Evolutionary conservation across 2,113 vertebrate species (phyloP).

Genomic region (Buteo buteo): DNA sequence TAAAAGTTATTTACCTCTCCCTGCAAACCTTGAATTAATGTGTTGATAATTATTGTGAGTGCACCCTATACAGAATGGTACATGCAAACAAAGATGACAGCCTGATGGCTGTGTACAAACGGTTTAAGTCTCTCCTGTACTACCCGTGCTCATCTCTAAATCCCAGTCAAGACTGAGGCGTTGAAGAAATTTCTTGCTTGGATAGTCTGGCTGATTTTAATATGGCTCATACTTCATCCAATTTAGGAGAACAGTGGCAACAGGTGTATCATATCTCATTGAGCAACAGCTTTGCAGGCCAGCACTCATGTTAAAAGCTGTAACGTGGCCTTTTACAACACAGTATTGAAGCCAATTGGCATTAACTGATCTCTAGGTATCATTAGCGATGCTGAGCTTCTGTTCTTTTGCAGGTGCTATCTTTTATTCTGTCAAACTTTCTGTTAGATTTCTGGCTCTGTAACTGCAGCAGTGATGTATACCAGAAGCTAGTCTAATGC

Average conservation of each 20-base stretch:
- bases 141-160: neutral
- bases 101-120: neutral
- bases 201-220: neutral
- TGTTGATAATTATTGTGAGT: neutral
- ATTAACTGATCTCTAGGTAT: neutral
- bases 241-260: neutral
- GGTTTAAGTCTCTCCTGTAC: neutral
- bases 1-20: neutral
- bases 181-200: neutral
- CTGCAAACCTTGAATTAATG: neutral
- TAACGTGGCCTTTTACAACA: neutral
- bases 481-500: neutral
- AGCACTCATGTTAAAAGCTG: neutral
- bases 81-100: neutral
- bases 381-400: neutral
- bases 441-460: neutral
- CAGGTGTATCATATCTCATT: neutral
- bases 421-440: neutral
- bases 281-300: neutral
- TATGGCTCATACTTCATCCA: neutral
- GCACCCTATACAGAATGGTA: neutral
- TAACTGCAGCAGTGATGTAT: neutral
- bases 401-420: neutral
- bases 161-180: neutral
- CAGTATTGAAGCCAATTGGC: neutral